Percentiles rank a stretch among this genome's conserved stretches.
These are phyloP conservation scores for Neotragus moschatus DNA, from an alignment of 2,113 vertebrate genomes.

Conservation along the genomic window DNA sequence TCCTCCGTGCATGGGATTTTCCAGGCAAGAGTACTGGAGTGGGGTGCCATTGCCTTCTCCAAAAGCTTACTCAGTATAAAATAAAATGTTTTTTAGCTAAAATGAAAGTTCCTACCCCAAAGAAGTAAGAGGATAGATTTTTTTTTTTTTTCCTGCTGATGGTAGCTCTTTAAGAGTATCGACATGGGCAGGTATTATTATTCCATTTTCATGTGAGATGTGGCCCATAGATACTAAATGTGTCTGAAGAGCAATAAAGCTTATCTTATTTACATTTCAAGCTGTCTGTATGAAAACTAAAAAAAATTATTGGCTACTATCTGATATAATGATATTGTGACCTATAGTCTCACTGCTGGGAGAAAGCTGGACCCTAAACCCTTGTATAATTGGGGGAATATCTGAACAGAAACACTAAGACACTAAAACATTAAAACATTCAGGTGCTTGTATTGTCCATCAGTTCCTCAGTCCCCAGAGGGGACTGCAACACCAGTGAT, in stretches of 20 bases:
- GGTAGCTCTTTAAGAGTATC: background rate
- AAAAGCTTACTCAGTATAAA: background rate
- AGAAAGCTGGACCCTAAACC: background rate
- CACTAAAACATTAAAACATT: background rate
- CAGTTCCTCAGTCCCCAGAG: background rate
- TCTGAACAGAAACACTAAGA: background rate
- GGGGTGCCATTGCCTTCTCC: too few relatives aligned
- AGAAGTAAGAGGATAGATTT: background rate
- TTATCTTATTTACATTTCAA: background rate
- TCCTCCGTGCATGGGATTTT: too few relatives aligned
- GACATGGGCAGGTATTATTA: background rate
- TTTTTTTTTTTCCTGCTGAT: background rate
- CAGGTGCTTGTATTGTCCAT: background rate
- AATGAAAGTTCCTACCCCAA: background rate
- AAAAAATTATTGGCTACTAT: background rate
- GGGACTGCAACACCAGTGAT: background rate
- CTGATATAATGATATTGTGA: background rate
- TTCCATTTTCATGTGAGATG: background rate
- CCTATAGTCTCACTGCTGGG: background rate
- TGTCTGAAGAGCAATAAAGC: background rate
- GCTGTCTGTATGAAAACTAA: background rate
- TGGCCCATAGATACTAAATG: background rate
- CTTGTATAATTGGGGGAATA: background rate
- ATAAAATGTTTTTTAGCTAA: background rate
- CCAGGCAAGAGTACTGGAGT: too few relatives aligned